Percentiles rank a stretch among this genome's conserved stretches.
phyloP scores from a whole-genome alignment of 2,113 vertebrate species.

The Chionis minor region DNA sequence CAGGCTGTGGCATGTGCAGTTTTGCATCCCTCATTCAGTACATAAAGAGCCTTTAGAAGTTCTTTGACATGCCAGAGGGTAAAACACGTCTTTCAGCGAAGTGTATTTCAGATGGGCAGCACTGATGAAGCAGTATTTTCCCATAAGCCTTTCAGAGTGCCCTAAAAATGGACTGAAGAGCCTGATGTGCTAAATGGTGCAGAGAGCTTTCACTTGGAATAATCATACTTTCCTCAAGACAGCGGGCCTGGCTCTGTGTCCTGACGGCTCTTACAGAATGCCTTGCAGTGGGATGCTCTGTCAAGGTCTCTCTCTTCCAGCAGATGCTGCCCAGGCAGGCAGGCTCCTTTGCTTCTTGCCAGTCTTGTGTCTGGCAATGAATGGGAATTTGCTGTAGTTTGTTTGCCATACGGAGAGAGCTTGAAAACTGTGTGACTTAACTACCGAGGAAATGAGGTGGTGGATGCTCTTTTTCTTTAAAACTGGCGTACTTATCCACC shows the following conservation, averaged over 20 bases:
- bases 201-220: background rate
- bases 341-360: constrained; percentile 5
- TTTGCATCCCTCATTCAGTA: background rate
- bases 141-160: background rate
- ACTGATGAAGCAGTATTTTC: background rate
- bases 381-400: background rate
- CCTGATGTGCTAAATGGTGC: background rate
- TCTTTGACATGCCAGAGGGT: background rate
- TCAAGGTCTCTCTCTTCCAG: background rate
- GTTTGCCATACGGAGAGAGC: background rate
- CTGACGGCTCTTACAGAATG: background rate
- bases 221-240: background rate
- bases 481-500: background rate
- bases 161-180: background rate
- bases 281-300: background rate
- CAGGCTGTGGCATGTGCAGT: background rate
- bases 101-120: background rate
- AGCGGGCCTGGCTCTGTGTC: background rate
- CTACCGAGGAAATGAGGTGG: background rate
- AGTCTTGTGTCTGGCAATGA: background rate
- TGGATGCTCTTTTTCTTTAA: background rate
- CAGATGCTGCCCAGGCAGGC: background rate
- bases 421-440: background rate
- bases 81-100: background rate
- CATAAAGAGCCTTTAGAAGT: background rate